Conservation (phyloP, 2,113 vertebrate species). For the Prolemur simus region DNA sequence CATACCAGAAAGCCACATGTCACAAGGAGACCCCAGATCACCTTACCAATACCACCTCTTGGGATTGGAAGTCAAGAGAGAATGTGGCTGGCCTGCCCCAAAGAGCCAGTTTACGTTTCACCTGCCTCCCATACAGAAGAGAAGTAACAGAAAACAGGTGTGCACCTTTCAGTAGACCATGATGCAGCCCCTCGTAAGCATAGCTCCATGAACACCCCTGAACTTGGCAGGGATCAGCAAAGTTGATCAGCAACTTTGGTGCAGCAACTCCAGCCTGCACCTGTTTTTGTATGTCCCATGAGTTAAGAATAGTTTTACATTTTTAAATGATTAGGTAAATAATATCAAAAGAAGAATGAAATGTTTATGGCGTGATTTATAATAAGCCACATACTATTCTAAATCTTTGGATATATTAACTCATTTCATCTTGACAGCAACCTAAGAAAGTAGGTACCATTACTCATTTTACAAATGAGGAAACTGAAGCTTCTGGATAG, state of each 20-base stretch:
- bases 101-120: not conserved
- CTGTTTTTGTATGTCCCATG: not conserved
- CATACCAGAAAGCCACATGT: not conserved
- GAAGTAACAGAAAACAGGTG: not conserved
- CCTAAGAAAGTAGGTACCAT: not conserved
- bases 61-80: not conserved
- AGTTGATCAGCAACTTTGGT: no score
- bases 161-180: not conserved
- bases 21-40: not conserved
- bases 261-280: not conserved
- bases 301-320: constrained; percentile 8
- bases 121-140: not conserved
- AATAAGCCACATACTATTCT: not conserved
- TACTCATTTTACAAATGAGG: not conserved
- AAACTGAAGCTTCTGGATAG: not conserved
- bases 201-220: not conserved
- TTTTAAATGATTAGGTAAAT: not conserved
- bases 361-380: not conserved
- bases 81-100: not conserved
- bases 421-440: constrained; percentile 28
- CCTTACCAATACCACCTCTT: not conserved
- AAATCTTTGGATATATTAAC: not conserved
- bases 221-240: not conserved
- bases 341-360: not conserved
- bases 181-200: not conserved